Percentiles rank a stretch among this genome's conserved stretches.
These are phyloP conservation scores for Gallinago solitaria DNA, from an alignment of 2,797 vertebrate species.

Conservation along the genomic window DNA sequence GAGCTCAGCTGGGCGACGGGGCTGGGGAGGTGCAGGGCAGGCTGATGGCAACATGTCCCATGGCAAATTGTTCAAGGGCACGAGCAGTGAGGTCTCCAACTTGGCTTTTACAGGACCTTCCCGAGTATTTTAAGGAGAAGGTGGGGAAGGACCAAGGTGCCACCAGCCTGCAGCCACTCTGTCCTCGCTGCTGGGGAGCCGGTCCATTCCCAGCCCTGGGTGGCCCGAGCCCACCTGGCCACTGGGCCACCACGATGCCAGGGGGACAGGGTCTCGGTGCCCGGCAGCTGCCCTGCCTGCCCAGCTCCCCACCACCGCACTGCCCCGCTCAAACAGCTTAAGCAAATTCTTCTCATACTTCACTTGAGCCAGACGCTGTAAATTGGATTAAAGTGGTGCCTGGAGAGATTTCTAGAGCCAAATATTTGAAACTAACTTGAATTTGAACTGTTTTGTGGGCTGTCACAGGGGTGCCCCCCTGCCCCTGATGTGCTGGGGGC, in stretches of 20 bases:
- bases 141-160: not conserved
- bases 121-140: not conserved
- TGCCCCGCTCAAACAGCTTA: not conserved
- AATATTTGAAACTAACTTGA: not conserved
- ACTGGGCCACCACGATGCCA: not conserved
- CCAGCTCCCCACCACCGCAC: not conserved
- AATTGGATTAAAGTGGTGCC: not conserved
- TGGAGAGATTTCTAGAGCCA: not conserved
- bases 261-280: not conserved
- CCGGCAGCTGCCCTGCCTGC: not conserved
- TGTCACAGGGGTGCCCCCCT: not conserved
- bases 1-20: rapidly evolving
- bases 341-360: constrained; percentile 16
- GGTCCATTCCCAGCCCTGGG: not conserved
- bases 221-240: not conserved
- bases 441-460: not conserved
- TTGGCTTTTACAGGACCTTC: not conserved
- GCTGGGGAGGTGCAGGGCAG: not conserved
- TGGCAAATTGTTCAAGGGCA: not conserved
- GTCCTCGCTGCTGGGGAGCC: not conserved
- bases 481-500: no score
- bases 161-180: not conserved
- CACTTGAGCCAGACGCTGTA: not conserved
- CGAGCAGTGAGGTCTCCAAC: rapidly evolving
- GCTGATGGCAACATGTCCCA: not conserved